Base-by-base conservation (phyloP, 2,113 vertebrate genomes). In the Lepisosteus osseus region DNA sequence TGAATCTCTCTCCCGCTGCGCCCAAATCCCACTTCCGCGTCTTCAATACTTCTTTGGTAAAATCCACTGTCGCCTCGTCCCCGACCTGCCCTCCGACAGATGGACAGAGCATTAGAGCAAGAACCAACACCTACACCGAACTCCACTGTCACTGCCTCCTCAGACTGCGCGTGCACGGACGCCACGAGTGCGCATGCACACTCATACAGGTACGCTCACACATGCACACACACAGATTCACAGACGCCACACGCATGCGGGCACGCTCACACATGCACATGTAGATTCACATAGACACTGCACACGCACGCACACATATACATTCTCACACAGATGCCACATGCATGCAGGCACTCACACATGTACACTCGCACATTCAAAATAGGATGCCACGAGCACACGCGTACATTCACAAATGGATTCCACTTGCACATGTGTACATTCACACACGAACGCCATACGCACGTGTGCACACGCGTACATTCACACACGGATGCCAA, bases 31-130 rank as follows among this genome's bases (percentile, higher is more conserved):
- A 92, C 91, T 40, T 97, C 95, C 0, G 77, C 76, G 14, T 96
- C 95, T 76, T 97, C 95, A 74, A 92, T 87, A 92, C 93, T 94
- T 94, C 95, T 95, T 94, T 95, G 94, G 94, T 95, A 96, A 90
- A 95, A 94, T 83, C 92, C 92, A 69, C 92, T 84, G 76, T 97
- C 95, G n/a, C 94, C 95, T 3, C 95, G 90, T 47, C 95, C 95
- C 13, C 95, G 91, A 51, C 95, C 95, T 96, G 72, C 2, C 7
- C 6, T 43, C 15, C 43, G 6, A 17, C 29, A 67, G 13, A 29
- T 13, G 56, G 12, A 44, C 45, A 41, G 4, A 57, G 14, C 2
- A 7, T 41, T 17, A 55, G 41, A 8, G 4, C 12, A 40, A 40
- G 47, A 51, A 2, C 29, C 29, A 29, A 2, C 29, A 29, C 2